phyloP scores from a whole-genome alignment of 2,797 vertebrate genomes.

The Pipistrellus pygmaeus region DNA sequence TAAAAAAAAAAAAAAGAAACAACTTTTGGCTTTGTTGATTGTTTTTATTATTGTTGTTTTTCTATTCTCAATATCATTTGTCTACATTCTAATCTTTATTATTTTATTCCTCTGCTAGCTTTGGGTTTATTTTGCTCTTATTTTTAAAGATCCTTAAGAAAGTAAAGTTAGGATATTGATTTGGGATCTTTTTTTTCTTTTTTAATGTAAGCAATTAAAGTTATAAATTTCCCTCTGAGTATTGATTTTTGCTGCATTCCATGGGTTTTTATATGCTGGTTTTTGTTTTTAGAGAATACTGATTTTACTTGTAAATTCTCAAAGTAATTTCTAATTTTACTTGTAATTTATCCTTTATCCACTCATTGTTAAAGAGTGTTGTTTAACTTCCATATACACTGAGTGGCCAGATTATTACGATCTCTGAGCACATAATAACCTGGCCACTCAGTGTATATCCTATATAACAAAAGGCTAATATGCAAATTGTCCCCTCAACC shows the following conservation, averaged over 20 bases:
- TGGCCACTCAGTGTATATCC: no score
- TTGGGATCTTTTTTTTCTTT: background rate
- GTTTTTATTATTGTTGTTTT: background rate
- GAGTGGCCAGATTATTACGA: no score
- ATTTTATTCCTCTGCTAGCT: background rate
- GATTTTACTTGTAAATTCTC: background rate
- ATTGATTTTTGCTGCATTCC: background rate
- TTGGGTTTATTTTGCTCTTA: background rate
- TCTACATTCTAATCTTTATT: background rate
- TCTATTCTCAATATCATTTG: background rate
- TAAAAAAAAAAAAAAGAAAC: background rate
- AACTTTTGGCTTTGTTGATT: background rate
- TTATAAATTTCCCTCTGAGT: background rate
- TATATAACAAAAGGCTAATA: no score
- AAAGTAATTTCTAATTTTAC: background rate
- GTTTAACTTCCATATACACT: background rate
- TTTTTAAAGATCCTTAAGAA: background rate
- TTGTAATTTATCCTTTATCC: background rate
- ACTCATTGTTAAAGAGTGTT: background rate
- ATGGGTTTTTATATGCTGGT: background rate
- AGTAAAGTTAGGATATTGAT: background rate
- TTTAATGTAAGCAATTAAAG: background rate
- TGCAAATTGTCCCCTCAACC: no score
- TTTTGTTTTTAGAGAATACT: background rate
- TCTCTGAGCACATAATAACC: no score